A percentile compares a stretch with the other conserved stretches of the same genome.
These are phyloP conservation scores for Coronaproctus castanopsis DNA, from an alignment of 2,888 invertebrate species.

Conservation along the genomic window DNA sequence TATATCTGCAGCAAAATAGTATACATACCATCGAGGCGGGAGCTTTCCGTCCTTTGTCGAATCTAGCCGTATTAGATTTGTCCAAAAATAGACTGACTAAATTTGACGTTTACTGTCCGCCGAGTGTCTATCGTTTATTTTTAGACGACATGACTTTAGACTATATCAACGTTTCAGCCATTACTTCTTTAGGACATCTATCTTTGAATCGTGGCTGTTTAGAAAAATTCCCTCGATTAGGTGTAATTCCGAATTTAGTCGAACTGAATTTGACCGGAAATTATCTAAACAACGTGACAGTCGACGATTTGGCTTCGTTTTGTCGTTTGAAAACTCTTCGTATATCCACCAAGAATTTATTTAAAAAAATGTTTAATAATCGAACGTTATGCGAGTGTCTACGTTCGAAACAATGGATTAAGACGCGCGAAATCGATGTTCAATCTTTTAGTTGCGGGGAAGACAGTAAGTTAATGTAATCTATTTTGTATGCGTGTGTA, in stretches of 20 bases:
- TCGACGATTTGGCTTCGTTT: conserved; percentile 7
- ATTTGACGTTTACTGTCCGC: not conserved
- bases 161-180: conserved; percentile 2
- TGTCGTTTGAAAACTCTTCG: conserved; percentile 3
- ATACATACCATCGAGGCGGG: not conserved
- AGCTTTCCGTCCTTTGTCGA: conserved; percentile 1
- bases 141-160: not conserved
- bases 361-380: not conserved
- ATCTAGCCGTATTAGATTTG: conserved; percentile 7
- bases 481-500: too few species aligned
- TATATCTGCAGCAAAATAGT: conserved; percentile 2
- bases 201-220: not conserved
- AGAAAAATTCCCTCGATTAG: conserved; percentile 4
- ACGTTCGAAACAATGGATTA: conserved; percentile 2
- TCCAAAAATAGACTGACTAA: not conserved
- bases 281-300: not conserved
- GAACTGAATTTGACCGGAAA: conserved; percentile 7
- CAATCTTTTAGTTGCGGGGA: not conserved
- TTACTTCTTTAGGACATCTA: conserved; percentile 2
- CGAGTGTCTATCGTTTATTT: not conserved
- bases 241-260: conserved; percentile 4
- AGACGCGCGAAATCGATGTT: not conserved
- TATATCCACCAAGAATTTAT: conserved; percentile 3
- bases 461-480: conserved; percentile 6
- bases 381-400: conserved; percentile 5